Evolutionary conservation across 2,888 invertebrate species (phyloP), one percentile per base, ranked within the genome.

Genomic region (Beris morrisii): DNA sequence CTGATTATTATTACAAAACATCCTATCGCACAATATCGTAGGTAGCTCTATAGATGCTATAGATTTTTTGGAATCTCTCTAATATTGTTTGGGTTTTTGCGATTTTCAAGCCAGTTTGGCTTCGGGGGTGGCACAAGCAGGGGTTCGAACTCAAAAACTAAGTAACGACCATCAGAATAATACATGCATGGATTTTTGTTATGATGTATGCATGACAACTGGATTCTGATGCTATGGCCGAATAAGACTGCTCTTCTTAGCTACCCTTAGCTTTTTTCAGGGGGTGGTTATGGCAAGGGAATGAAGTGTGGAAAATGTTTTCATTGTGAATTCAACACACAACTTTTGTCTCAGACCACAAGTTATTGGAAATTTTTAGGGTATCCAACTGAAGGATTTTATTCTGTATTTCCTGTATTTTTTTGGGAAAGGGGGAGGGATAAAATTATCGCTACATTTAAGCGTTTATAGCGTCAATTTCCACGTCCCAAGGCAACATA

Each of bases 41-140:
- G 22, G 38, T 38, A 38, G 2, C 38, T 38, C 38, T 38, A 38
- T 7, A 38, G 5, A 38, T 38, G 38, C 7, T 38, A 38, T 38
- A 38, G 38, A 38, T 38, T 38, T 38, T 38, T 38, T 38, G 38
- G 50, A 61, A 61, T 61, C 61, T 50, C 50, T 61, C 61, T 50
- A 52, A 50, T 61, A 50, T 61, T 61, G 61, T 61, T 61, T 61
- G 32, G 61, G 48, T 50, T 52, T 61, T 61, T 61, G 48, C 52
- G 61, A 52, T 61, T 61, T 61, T 52, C 38, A 6, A 31, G 45
- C 5, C 44, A 9, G 57, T 11, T 22, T 31, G 31, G 44, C n/a
- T 32, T 32, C 32, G 50, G 22, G 28, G 4, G n/a, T 11, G 13
- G 15, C 15, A 50, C 9, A 15, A 15, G 22, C 30, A 13, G 13